Conservation (phyloP, 2,113 vertebrate genomes). For the Carlito syrichta region DNA sequence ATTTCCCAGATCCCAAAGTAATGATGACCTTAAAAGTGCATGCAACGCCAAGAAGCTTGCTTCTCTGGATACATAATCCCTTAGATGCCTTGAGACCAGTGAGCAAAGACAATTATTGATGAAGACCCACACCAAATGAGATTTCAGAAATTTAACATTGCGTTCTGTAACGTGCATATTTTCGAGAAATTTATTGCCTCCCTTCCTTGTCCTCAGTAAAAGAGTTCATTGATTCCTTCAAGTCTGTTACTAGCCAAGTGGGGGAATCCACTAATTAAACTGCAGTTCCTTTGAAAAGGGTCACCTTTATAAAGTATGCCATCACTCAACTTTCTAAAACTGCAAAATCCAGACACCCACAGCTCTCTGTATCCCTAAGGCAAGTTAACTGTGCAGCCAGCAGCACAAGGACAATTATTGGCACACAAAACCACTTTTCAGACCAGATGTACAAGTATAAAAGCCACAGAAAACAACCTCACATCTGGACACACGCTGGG, state of each 20-base stretch:
- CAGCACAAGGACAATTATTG: neutral
- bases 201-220: neutral
- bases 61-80: neutral
- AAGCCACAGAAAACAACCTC: neutral
- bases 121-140: neutral
- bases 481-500: neutral
- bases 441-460: neutral
- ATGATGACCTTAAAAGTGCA: neutral
- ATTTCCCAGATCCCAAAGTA: conserved; percentile 1
- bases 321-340: neutral
- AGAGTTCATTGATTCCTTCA: neutral
- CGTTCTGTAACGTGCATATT: neutral
- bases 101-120: neutral
- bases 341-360: neutral
- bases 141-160: neutral
- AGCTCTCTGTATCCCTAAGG: neutral
- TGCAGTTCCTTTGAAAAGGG: neutral
- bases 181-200: neutral
- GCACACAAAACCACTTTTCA: neutral
- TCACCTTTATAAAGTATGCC: neutral
- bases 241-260: neutral
- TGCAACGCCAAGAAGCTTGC: neutral
- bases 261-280: neutral
- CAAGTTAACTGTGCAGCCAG: neutral
- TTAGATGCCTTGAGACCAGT: neutral